Base-by-base conservation (phyloP, 2,888 invertebrate species). In the Drosophila testacea region DNA sequence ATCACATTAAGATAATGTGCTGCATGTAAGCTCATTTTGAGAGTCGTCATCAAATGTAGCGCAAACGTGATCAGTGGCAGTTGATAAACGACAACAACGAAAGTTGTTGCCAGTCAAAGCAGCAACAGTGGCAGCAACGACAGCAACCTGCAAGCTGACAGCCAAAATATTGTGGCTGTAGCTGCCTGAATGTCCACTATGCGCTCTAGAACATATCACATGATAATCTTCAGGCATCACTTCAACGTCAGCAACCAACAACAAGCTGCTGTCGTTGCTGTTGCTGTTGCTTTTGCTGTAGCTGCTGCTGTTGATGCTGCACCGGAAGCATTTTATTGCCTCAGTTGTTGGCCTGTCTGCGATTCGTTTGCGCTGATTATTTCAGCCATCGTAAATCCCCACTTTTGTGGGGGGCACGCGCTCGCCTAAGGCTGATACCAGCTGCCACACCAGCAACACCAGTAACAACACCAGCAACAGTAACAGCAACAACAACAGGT, bases 211-310 rank as follows among this genome's bases (percentile, higher is more conserved):
- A 85, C 87, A 81, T 89, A 88, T 88, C 88, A 83, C 77, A 83
- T 80, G 88, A 90, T 88, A 88, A 88, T 90, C 88, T 88, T 77
- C 87, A 90, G 88, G 88, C 90, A 90, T 88, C 88, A 88, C 83
- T 83, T 88, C 73, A 71, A 85, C 73, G 78, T 81, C 79, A 83
- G 79, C 70, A 73, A 66, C 63, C 64, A 47, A 60, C 70, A 73
- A 62, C 63, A 41, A 56, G 69, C 57, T 78, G 85, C 32, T 73
- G 84, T 69, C 69, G 71, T 34, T 57, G 72, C 22, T 62, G 70
- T 47, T 48, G 77, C 34, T 64, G 66, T 61, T 51, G 72, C 16
- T 61, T 69, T 38, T 51, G 77, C 30, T 64, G 66, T 59, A 77
- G 83, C 28, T 69, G 72, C 57, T 66, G 69, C 36, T 57, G 78